These are phyloP conservation scores for Clupea harengus DNA, from an alignment of 2,113 vertebrate species.

Conservation along the genomic window DNA sequence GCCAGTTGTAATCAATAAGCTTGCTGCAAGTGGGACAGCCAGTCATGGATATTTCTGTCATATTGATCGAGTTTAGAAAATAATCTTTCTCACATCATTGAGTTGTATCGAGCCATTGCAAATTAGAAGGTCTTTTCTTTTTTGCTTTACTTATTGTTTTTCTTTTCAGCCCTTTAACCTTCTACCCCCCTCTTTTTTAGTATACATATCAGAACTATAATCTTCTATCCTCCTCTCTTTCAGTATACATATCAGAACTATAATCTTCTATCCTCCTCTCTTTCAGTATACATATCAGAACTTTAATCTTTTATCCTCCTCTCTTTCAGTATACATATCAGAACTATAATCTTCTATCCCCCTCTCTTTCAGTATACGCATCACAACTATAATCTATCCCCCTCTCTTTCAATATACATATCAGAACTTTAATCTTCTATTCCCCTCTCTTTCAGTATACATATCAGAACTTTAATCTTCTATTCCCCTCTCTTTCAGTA, in stretches of 20 bases:
- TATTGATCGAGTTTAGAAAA: too few relatives aligned
- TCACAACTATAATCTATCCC: slow-evolving; percentile 77
- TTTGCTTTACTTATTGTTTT: not conserved
- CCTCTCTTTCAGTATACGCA: slow-evolving; percentile 79
- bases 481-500: slow-evolving; percentile 67
- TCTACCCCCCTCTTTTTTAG: slow-evolving; percentile 60
- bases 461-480: slow-evolving; percentile 83
- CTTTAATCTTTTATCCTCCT: slow-evolving; percentile 56
- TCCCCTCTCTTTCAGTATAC: slow-evolving; percentile 71
- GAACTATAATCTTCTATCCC: slow-evolving; percentile 71
- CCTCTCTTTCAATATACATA: slow-evolving; percentile 79
- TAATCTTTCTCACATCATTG: too few relatives aligned
- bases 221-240: not conserved
- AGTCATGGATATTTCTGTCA: not conserved
- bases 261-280: not conserved
- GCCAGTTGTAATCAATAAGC: not conserved
- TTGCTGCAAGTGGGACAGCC: not conserved
- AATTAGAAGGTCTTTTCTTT: not conserved
- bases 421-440: slow-evolving; percentile 77
- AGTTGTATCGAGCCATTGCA: too few relatives aligned
- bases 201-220: slow-evolving; percentile 89
- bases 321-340: slow-evolving; percentile 83
- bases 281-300: slow-evolving; percentile 90
- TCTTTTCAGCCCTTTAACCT: not conserved
- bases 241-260: slow-evolving; percentile 95